These are phyloP conservation scores for Crypturellus undulatus DNA, from an alignment of 2,113 vertebrate genomes.

Conservation along the genomic window DNA sequence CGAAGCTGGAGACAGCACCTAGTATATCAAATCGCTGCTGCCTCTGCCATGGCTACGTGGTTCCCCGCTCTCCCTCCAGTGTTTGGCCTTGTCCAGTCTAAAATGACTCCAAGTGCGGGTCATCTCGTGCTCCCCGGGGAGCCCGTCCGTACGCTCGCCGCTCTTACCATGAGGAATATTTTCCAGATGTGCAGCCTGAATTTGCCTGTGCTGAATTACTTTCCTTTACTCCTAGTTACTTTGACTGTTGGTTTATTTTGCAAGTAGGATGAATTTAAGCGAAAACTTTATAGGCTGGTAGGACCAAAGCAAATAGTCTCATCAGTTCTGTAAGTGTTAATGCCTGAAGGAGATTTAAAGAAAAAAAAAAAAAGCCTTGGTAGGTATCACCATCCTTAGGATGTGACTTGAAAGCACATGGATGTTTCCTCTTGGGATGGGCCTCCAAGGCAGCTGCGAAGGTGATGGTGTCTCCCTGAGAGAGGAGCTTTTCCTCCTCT, in stretches of 20 bases:
- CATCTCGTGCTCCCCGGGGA: not conserved
- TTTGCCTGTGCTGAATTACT: not conserved
- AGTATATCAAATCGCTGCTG: not conserved
- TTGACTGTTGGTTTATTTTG: not conserved
- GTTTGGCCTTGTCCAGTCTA: not conserved
- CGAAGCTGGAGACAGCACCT: not conserved
- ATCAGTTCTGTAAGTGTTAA: not conserved
- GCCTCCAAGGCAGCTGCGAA: not conserved
- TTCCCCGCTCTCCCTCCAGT: not conserved
- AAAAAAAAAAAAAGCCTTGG: not conserved
- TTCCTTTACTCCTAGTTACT: not conserved
- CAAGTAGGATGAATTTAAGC: not conserved
- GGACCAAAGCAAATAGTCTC: not conserved
- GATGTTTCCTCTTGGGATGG: too few species aligned
- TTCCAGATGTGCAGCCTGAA: slow-evolving; percentile 47
- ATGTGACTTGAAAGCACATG: not conserved
- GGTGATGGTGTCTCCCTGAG: not conserved
- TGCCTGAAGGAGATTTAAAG: not conserved
- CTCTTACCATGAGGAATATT: slow-evolving; percentile 10
- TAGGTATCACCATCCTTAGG: not conserved
- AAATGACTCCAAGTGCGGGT: fast-evolving
- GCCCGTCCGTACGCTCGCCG: not conserved
- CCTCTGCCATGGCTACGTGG: not conserved
- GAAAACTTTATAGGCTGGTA: not conserved
- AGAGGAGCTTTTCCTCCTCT: not conserved